phyloP scores from a whole-genome alignment of 92 coral and sea anemone genomes.

The Plumapathes pennacea region DNA sequence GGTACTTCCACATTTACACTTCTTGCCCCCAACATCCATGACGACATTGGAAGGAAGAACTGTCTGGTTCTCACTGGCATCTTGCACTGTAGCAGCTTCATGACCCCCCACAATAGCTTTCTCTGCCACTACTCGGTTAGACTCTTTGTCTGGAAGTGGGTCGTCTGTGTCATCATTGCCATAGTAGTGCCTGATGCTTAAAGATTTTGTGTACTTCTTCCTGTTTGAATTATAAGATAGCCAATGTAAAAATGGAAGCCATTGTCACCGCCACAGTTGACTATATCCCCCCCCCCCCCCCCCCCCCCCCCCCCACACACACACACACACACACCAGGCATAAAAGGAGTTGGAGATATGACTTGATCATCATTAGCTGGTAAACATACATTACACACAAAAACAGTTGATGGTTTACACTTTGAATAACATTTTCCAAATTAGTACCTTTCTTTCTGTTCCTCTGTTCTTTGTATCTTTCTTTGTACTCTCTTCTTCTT shows the following conservation, averaged over 20 bases:
- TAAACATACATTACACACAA: no score
- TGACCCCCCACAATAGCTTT: conserved; percentile 9
- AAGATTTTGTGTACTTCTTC: conserved; percentile 5
- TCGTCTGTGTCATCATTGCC: conserved; percentile 7
- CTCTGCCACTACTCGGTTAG: neutral
- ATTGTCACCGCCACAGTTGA: neutral
- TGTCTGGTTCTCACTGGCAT: neutral
- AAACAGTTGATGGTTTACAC: no score
- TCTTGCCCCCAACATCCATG: conserved; percentile 7
- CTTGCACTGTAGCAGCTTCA: conserved; percentile 3
- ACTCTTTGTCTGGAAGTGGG: neutral
- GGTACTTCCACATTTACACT: conserved; percentile 15
- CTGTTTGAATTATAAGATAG: neutral
- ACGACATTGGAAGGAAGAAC: conserved; percentile 3
- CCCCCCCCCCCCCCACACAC: neutral
- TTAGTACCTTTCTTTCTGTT: conserved; percentile 8
- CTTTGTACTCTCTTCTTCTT: conserved; percentile 8
- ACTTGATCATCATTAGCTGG: no score
- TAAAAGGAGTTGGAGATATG: no score
- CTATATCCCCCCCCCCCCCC: neutral
- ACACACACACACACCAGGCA: no score
- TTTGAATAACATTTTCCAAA: neutral
- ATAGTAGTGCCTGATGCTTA: conserved; percentile 4
- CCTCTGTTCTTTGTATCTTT: conserved; percentile 21
- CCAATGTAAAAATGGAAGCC: neutral